Conservation (phyloP, 2,113 vertebrate genomes). For the Hymenochirus boettgeri region DNA sequence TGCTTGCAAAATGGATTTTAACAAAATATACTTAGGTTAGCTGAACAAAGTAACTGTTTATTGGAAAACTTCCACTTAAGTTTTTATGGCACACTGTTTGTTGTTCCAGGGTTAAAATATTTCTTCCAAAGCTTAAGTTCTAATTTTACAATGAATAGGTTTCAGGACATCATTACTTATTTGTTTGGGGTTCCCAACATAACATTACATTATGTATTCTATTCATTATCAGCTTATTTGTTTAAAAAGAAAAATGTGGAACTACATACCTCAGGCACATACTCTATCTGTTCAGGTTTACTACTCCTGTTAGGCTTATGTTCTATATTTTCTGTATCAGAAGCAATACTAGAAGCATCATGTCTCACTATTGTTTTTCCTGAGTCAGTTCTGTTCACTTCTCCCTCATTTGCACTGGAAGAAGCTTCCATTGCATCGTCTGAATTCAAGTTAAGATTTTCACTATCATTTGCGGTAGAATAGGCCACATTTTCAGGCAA, state of each 20-base stretch:
- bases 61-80: no score
- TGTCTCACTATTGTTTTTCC: slow-evolving; percentile 86
- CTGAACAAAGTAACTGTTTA: no score
- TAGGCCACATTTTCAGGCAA: slow-evolving; percentile 32
- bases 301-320: slow-evolving; percentile 63
- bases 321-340: slow-evolving; percentile 87
- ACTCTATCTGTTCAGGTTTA: slow-evolving; percentile 48
- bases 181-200: no score
- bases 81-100: no score
- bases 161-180: no score
- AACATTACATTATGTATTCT: no score
- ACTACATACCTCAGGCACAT: slow-evolving; percentile 57
- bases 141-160: no score
- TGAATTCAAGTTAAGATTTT: slow-evolving; percentile 37
- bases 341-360: slow-evolving; percentile 89
- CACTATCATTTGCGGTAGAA: slow-evolving; percentile 4
- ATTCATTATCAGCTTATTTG: no score
- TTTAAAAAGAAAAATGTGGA: neutral
- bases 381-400: slow-evolving; percentile 39
- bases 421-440: slow-evolving; percentile 5
- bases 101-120: no score
- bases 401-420: slow-evolving; percentile 18
- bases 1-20: no score
- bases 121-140: no score
- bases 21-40: no score